A percentile compares a stretch with the other conserved stretches of the same genome.
Evolutionary conservation across 2,797 vertebrate genomes (phyloP).

Genomic region (Molossus molossus): DNA sequence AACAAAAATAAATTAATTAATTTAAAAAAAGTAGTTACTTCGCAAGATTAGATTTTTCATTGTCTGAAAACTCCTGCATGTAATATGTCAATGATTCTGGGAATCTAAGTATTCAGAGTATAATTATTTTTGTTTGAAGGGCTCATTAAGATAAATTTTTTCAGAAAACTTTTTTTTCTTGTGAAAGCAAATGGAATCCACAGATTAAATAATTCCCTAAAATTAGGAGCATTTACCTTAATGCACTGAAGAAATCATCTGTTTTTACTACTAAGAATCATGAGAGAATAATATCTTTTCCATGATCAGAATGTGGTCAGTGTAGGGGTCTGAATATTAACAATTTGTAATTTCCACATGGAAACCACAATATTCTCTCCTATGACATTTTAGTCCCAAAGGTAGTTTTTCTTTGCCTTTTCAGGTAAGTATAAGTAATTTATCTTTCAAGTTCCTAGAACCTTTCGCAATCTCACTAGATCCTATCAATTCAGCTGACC

Average conservation of each 20-base stretch:
- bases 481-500: conserved; percentile 40
- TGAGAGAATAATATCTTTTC: neutral
- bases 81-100: neutral
- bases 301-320: neutral
- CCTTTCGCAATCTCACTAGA: conserved; percentile 17
- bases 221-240: neutral
- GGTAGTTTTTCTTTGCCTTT: conserved; percentile 36
- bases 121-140: conserved; percentile 9
- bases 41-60: neutral
- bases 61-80: neutral
- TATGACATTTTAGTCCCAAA: conserved; percentile 19
- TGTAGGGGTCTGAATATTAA: conserved; percentile 18
- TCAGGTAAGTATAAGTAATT: conserved; percentile 65
- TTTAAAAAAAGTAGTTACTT: neutral
- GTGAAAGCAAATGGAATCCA: neutral
- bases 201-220: conserved; percentile 37
- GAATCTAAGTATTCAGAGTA: neutral
- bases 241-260: neutral
- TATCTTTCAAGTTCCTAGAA: neutral
- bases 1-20: too few species aligned
- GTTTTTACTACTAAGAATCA: neutral
- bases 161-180: neutral
- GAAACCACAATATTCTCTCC: neutral
- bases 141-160: neutral
- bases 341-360: neutral